Evolutionary conservation across 2,113 vertebrate genomes (phyloP), one percentile per base, ranked within the genome.

Genomic region (Lophochroa leadbeateri): DNA sequence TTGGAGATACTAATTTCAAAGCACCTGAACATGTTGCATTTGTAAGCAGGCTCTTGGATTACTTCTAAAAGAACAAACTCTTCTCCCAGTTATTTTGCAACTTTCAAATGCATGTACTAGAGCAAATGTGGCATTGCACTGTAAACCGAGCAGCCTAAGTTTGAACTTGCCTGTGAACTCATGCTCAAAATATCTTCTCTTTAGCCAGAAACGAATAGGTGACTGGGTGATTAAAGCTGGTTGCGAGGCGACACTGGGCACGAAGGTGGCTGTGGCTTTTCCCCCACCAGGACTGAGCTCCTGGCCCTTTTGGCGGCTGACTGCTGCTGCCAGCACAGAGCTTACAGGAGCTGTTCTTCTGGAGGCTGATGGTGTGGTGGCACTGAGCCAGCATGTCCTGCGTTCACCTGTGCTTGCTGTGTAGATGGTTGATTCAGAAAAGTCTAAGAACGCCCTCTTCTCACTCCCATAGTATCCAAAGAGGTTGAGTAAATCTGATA

Each of bases 221-320:
- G 35, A 57, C 8, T 16, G 23, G 10, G 6, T 65, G 27, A 65
- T 52, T 47, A 20, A 47, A 63, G 46, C 11, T 35, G 23, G 2
- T 35, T 70, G 61, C 2, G 5, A 75, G 24, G n/a, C 49, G 64
- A 11, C 13, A 4, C 28, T 19, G n/a, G 12, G 11, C 31, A 43
- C 0, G 1, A 8, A n/a, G 27, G 14, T 0, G 4, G 17, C 44
- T 60, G 43, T 33, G 53, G 43, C 28, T 72, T 25, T 13, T 69
- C 53, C 25, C 27, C 1, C 1, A 0, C 14, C 0, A 3, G 33
- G 2, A 1, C 21, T 50, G 74, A 90, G 19, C 21, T 92, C 53
- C 0, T 0, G 0, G 11, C 11, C 31, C 47, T 47, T 76, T 82
- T 49, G 41, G 15, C 14, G 21, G 10, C 1, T 5, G 25, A 57